A percentile compares a stretch with the other conserved stretches of the same genome.
Evolutionary conservation across 2,797 vertebrate species (phyloP).

Genomic region (Spinibarbus caldwelli): DNA sequence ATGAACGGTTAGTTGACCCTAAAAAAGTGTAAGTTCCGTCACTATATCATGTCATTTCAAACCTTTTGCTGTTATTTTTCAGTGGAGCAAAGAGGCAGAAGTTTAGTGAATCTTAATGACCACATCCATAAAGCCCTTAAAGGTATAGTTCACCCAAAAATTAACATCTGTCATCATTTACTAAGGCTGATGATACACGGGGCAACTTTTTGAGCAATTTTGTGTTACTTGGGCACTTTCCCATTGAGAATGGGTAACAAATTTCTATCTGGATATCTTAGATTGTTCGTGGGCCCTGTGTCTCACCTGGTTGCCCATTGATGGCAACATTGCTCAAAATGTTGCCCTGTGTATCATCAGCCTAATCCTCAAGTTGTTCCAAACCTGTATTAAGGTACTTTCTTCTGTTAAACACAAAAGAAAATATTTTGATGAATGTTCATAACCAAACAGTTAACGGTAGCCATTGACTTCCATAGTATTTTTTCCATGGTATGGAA

Average conservation of each 20-base stretch:
- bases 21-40: not conserved
- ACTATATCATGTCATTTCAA: not conserved
- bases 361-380: not conserved
- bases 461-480: not conserved
- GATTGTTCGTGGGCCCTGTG: not conserved
- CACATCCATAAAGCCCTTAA: not conserved
- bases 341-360: not conserved
- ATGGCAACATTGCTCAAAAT: not conserved
- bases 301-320: not conserved
- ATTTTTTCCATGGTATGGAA: not conserved
- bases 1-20: not conserved
- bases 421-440: not conserved
- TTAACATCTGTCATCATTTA: not conserved
- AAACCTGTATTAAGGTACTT: not conserved
- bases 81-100: not conserved
- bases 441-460: not conserved
- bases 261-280: not conserved
- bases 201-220: no score
- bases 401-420: not conserved
- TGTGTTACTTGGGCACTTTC: no score
- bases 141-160: not conserved
- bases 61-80: slow-evolving; percentile 5
- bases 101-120: not conserved
- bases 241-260: not conserved
- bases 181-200: not conserved